Evolutionary conservation across 2,113 vertebrate species (phyloP), one percentile per base, ranked within the genome.

Genomic region (Erythrolamprus reginae): DNA sequence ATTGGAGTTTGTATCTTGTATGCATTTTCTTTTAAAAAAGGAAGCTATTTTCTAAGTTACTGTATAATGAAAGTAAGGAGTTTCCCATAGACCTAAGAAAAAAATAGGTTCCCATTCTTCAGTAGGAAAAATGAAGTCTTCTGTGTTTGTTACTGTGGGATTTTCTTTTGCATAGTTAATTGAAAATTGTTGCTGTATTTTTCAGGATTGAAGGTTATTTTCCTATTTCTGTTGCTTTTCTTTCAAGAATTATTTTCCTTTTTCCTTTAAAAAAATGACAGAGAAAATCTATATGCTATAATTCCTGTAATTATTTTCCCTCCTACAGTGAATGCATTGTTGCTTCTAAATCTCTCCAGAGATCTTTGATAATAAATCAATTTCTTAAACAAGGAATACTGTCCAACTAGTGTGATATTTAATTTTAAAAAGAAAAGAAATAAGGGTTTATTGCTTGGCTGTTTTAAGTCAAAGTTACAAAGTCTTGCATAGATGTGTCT

Each of bases 401-500:
- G 1, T 58, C 55, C 19, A 24, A 21, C 19, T 50, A 47, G 24
- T 65, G 70, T 88, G 48, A 87, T 88, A 65, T 93, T 42, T 38
- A 4, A 0, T 0, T 86, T 77, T 38, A 23, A 61, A 84, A 61
- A 94, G 89, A 48, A 42, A 17, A 56, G 65, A 86, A 70, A 87
- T 47, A 70, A 52, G 88, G 90, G 23, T 65, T 56, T 89, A 10
- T 95, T 90, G 89, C 58, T 92, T 93, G 0, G 4, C 89, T 95
- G 1, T 84, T 93, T 93, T 90, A 28, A 33, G 91, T 15, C 53
- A 86, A 95, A 93, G 92, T 89, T 65, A 87, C 89, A 93, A 93
- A 92, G 83, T 92, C 94, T 92, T 94, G 88, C 85, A 94, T 89
- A 93, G 95, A 93, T 90, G 93, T 88, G 1, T 77, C 17, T 5